phyloP scores from a whole-genome alignment of 1,140 invertebrate species.

The Euura lappo region DNA sequence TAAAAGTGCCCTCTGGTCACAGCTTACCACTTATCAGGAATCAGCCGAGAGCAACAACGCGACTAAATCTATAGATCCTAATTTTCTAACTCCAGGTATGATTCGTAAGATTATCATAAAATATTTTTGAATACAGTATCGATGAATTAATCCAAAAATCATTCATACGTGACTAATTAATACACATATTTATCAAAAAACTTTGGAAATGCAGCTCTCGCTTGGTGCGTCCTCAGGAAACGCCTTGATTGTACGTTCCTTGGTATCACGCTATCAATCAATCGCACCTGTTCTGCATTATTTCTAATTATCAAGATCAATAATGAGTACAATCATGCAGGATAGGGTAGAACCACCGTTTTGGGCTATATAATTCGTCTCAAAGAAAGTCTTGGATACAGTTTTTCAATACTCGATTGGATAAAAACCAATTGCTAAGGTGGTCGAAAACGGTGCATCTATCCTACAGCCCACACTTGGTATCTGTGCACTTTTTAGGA shows the following conservation, averaged over 20 bases:
- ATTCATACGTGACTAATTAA: neutral
- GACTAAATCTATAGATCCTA: conserved; percentile 78
- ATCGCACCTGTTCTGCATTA: conserved; percentile 1
- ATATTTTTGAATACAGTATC: too few species aligned
- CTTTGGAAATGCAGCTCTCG: conserved; percentile 73
- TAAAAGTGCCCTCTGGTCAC: conserved; percentile 94
- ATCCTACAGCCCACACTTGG: too few species aligned
- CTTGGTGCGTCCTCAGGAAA: conserved; percentile 89
- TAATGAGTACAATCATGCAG: too few species aligned
- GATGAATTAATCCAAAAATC: too few species aligned
- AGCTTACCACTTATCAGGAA: conserved; percentile 89
- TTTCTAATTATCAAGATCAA: neutral
- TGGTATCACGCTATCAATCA: conserved; percentile 12
- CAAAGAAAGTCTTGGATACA: too few species aligned
- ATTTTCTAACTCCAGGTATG: conserved; percentile 83
- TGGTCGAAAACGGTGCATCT: too few species aligned
- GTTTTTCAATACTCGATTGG: too few species aligned
- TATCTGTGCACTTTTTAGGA: too few species aligned
- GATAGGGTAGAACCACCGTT: too few species aligned
- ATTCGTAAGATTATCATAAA: conserved; percentile 24
- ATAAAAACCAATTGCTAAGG: too few species aligned
- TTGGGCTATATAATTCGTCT: too few species aligned
- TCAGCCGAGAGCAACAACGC: conserved; percentile 80
- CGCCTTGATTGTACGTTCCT: conserved; percentile 84
- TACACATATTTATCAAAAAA: conserved; percentile 23